These are phyloP conservation scores for Scopus umbretta DNA, from an alignment of 2,113 vertebrate genomes.

Conservation along the genomic window DNA sequence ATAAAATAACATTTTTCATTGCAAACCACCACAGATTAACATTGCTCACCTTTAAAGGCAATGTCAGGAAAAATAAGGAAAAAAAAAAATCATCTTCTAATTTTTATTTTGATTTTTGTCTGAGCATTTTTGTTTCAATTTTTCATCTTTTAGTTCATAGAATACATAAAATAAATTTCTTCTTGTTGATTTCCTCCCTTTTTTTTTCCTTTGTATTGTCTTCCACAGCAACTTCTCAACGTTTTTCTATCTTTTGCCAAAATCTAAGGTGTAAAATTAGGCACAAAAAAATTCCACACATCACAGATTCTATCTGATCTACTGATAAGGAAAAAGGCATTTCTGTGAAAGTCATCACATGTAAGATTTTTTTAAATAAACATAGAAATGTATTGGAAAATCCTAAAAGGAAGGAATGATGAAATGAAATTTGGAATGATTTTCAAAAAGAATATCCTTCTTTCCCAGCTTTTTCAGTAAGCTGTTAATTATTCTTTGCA, in stretches of 20 bases:
- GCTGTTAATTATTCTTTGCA: neutral
- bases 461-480: neutral
- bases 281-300: neutral
- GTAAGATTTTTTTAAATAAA: neutral
- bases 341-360: neutral
- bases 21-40: neutral
- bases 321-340: neutral
- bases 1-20: neutral
- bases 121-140: neutral
- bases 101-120: neutral
- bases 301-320: neutral
- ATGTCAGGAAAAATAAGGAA: neutral
- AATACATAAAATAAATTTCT: neutral
- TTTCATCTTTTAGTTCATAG: neutral
- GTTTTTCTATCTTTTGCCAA: neutral
- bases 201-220: neutral
- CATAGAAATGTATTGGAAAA: neutral
- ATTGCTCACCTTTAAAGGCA: neutral
- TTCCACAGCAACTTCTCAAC: neutral
- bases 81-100: neutral
- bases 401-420: neutral
- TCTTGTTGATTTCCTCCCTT: rapidly evolving
- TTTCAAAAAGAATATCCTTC: neutral
- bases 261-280: neutral
- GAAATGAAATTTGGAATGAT: neutral